These are phyloP conservation scores for Neopelma chrysocephalum DNA, from an alignment of 2,797 vertebrate species.

Conservation along the genomic window DNA sequence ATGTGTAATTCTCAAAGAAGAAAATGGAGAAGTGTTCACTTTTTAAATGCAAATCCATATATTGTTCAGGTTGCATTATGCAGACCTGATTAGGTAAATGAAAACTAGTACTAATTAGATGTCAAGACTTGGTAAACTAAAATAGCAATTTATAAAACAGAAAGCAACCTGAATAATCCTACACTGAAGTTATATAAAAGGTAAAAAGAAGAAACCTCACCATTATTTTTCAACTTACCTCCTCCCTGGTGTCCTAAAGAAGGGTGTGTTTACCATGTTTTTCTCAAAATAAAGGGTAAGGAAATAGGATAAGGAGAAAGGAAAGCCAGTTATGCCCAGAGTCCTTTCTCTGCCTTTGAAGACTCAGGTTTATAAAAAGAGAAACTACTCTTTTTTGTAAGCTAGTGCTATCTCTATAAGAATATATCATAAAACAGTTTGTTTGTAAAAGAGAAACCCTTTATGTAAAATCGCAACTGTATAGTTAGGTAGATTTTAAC, in stretches of 20 bases:
- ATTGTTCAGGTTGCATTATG: background rate
- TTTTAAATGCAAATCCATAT: background rate
- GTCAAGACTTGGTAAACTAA: background rate
- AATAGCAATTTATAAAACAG: background rate
- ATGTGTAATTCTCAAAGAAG: background rate
- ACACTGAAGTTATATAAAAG: background rate
- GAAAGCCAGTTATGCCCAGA: background rate
- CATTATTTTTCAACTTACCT: background rate
- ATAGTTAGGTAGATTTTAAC: background rate
- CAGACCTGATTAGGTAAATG: background rate
- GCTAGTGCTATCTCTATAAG: background rate
- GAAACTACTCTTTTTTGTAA: background rate
- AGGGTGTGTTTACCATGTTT: background rate
- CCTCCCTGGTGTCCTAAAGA: accelerated
- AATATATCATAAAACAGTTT: background rate
- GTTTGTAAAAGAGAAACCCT: background rate
- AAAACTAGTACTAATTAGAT: background rate
- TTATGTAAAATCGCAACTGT: background rate
- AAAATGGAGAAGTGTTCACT: background rate
- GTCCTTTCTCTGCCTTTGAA: background rate
- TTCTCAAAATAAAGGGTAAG: background rate
- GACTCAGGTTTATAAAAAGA: background rate
- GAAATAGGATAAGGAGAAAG: background rate
- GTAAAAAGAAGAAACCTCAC: background rate
- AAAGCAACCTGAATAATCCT: background rate